Conservation (phyloP, 2,888 invertebrate species). For the Pasiphila rectangulata region DNA sequence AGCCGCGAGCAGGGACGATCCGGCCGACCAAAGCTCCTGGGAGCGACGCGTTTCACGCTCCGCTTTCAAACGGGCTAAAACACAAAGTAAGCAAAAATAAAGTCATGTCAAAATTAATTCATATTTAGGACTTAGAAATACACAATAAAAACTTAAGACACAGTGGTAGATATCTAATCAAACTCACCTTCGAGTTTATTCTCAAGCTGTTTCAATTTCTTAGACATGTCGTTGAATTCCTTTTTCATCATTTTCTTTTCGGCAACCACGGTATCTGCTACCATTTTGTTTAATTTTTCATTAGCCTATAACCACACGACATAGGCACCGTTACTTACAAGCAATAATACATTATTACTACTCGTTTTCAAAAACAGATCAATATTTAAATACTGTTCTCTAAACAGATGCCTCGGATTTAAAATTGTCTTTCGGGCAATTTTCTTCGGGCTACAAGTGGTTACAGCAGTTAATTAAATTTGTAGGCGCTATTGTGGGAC, state of each 20-base stretch:
- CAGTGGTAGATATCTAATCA: not conserved
- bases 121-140: too few relatives aligned
- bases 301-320: constrained; percentile 36
- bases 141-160: not conserved
- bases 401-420: too few relatives aligned
- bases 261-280: constrained; percentile 44
- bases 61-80: constrained; percentile 84
- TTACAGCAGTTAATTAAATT: too few relatives aligned
- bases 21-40: constrained; percentile 94
- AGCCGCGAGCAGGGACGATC: constrained; percentile 89
- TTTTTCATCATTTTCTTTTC: constrained; percentile 46
- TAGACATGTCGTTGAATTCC: constrained; percentile 47
- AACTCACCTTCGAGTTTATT: constrained; percentile 54
- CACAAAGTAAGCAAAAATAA: not conserved
- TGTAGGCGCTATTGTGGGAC: too few relatives aligned
- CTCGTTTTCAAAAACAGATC: too few relatives aligned
- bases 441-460: too few relatives aligned
- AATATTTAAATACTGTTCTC: too few relatives aligned
- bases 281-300: constrained; percentile 48
- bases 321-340: too few relatives aligned
- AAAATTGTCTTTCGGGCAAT: too few relatives aligned
- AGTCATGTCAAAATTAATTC: too few relatives aligned
- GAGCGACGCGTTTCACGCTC: constrained; percentile 88
- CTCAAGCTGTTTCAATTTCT: constrained; percentile 49
- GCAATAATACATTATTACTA: not conserved